Evolutionary conservation across 92 coral and sea anemone genomes (phyloP).

Genomic region (Desmophyllum pertusum): DNA sequence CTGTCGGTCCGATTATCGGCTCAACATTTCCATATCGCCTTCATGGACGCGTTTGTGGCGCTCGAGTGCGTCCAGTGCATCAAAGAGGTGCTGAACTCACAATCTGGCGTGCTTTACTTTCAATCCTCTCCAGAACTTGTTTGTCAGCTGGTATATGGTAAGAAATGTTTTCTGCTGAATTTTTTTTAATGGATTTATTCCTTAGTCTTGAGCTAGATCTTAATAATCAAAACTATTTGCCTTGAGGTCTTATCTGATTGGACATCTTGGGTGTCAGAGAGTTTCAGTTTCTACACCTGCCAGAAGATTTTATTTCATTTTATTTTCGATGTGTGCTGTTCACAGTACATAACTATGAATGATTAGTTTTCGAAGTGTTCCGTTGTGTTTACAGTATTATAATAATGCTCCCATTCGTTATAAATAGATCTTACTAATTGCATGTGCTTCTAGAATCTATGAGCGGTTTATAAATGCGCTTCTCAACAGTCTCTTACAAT

Average conservation of each 20-base stretch:
- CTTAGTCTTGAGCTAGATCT: not conserved
- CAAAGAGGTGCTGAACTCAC: slow-evolving; percentile 80
- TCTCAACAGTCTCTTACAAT: not conserved
- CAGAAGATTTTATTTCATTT: not conserved
- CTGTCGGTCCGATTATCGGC: slow-evolving; percentile 54
- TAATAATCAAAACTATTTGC: not conserved
- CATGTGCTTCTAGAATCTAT: not conserved
- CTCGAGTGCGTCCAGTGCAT: slow-evolving; percentile 87
- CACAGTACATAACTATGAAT: not conserved
- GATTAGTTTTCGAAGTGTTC: not conserved
- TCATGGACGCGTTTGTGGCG: slow-evolving; percentile 78
- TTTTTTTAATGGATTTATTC: not conserved
- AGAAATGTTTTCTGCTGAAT: slow-evolving; percentile 27
- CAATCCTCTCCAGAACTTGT: slow-evolving; percentile 62
- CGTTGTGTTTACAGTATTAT: not conserved
- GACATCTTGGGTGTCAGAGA: not conserved
- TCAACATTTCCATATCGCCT: slow-evolving; percentile 48
- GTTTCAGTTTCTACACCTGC: not conserved
- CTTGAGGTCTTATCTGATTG: not conserved
- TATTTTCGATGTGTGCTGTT: not conserved
- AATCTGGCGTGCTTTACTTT: slow-evolving; percentile 70
- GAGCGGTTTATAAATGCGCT: not conserved
- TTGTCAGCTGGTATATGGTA: slow-evolving; percentile 81
- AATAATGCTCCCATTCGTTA: not conserved
- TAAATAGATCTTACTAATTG: not conserved